A percentile compares a stretch with the other conserved stretches of the same genome.
phyloP scores from a whole-genome alignment of 2,113 vertebrate genomes.

The Mormoops blainvillei region DNA sequence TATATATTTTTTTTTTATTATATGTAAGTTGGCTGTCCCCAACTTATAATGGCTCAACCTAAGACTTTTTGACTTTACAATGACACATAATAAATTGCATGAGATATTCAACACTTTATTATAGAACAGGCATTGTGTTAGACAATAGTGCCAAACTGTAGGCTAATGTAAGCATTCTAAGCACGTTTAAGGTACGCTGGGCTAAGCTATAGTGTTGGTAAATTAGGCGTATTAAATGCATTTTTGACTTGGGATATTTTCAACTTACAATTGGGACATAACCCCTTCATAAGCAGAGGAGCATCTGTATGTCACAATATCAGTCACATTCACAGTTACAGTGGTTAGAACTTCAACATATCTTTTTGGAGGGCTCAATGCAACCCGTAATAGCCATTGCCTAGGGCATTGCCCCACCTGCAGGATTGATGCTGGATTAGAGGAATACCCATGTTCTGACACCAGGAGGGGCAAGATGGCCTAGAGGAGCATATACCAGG shows the following conservation, averaged over 20 bases:
- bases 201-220: too few relatives aligned
- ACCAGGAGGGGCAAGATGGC: background rate
- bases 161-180: too few relatives aligned
- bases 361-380: background rate
- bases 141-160: background rate
- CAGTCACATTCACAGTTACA: background rate
- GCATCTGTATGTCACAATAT: background rate
- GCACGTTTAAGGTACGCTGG: too few relatives aligned
- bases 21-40: background rate
- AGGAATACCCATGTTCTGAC: background rate
- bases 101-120: background rate
- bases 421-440: background rate
- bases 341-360: background rate
- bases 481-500: background rate
- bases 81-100: background rate
- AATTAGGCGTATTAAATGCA: too few relatives aligned
- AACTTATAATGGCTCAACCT: background rate
- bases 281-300: background rate
- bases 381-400: background rate
- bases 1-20: too few relatives aligned
- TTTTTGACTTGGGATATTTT: background rate
- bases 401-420: background rate
- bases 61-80: background rate
- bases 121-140: background rate
- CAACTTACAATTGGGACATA: background rate